A percentile compares a stretch with the other conserved stretches of the same genome.
Evolutionary conservation across 2,888 invertebrate species (phyloP).

Genomic region (Acleris sparsana): DNA sequence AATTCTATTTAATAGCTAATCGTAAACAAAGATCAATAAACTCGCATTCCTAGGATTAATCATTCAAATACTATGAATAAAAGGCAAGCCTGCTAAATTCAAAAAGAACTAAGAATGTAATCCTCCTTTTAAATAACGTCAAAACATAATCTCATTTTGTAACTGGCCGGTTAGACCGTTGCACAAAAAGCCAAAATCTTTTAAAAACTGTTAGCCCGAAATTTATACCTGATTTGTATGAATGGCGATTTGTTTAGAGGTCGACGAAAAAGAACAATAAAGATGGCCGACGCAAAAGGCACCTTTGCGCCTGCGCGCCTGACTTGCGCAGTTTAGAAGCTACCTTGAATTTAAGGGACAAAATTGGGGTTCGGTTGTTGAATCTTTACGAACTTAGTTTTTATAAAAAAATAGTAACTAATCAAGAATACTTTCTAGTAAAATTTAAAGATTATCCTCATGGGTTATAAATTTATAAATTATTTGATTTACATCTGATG

Average conservation of each 20-base stretch:
- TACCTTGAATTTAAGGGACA: background rate
- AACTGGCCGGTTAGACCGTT: constrained; percentile 45
- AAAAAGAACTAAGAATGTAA: no score
- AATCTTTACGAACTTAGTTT: background rate
- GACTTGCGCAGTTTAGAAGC: constrained; percentile 70
- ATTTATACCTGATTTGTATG: constrained; percentile 79
- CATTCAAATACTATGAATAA: no score
- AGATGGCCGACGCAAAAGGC: constrained; percentile 77
- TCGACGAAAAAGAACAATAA: constrained; percentile 63
- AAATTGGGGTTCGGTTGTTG: background rate
- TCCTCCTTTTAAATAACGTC: no score
- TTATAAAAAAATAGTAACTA: no score
- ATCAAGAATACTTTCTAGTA: no score
- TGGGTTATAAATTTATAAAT: no score
- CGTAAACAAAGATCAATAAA: no score
- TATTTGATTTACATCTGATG: no score
- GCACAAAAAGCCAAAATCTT: constrained; percentile 54
- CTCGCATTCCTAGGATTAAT: no score
- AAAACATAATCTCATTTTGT: constrained; percentile 39
- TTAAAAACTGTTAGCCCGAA: constrained; percentile 59
- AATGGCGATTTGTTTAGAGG: constrained; percentile 74
- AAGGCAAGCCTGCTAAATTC: no score
- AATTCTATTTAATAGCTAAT: no score
- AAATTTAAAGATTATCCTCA: no score
- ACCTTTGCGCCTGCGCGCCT: constrained; percentile 72